These are phyloP conservation scores for Eurystomus glaucurus DNA, from an alignment of 2,797 vertebrate genomes.

Conservation along the genomic window DNA sequence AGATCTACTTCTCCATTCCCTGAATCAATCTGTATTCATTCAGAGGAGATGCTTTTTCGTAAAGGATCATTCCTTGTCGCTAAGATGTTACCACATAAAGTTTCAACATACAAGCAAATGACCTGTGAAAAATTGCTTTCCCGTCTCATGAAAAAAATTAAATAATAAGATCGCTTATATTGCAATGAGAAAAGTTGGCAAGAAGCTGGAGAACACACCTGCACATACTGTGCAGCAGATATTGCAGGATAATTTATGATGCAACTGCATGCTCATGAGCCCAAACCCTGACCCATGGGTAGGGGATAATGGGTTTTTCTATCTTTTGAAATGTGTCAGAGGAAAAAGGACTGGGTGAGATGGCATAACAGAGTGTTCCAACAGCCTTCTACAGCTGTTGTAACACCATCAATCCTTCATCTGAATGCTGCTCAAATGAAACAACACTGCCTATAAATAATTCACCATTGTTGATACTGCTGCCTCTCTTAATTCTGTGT, in stretches of 20 bases:
- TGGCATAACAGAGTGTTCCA: background rate
- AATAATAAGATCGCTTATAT: background rate
- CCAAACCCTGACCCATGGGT: background rate
- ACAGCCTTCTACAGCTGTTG: background rate
- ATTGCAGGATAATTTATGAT: background rate
- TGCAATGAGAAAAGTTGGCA: background rate
- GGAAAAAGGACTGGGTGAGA: background rate
- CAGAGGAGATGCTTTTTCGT: background rate
- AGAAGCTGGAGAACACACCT: background rate
- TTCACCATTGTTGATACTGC: background rate
- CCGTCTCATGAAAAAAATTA: background rate
- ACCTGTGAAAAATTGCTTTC: background rate
- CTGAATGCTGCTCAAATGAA: background rate
- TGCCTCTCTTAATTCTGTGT: background rate
- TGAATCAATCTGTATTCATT: background rate
- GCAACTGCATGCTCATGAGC: background rate
- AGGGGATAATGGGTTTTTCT: background rate
- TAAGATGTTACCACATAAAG: background rate
- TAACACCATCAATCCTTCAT: background rate
- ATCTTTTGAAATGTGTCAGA: background rate
- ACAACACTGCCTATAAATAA: background rate
- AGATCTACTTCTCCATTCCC: background rate
- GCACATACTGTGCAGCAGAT: background rate
- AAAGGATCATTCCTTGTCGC: background rate
- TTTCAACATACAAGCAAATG: background rate